phyloP scores from a whole-genome alignment of 2,888 invertebrate species.

The Onchidella celtica region DNA sequence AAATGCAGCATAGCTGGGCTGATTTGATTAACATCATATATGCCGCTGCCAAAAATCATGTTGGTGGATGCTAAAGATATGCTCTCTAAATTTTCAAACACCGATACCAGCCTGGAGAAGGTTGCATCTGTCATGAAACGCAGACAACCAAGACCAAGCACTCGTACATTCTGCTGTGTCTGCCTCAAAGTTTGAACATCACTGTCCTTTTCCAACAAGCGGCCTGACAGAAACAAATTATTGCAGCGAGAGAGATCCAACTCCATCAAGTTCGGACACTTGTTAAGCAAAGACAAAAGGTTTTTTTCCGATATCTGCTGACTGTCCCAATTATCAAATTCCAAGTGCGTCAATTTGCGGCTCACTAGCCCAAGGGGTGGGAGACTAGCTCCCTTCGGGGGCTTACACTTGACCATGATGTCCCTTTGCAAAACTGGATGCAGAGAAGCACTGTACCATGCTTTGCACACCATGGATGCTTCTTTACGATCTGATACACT shows the following conservation, averaged over 20 bases:
- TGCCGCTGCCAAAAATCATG: conserved; percentile 86
- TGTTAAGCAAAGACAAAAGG: conserved; percentile 69
- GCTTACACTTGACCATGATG: conserved; percentile 81
- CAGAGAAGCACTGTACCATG: conserved; percentile 87
- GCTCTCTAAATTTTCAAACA: conserved; percentile 84
- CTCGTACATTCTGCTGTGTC: conserved; percentile 81
- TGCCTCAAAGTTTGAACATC: conserved; percentile 77
- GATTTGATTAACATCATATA: conserved; percentile 54
- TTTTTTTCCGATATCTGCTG: conserved; percentile 68
- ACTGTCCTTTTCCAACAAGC: conserved; percentile 84
- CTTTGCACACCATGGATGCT: conserved; percentile 85
- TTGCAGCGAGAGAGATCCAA: conserved; percentile 86
- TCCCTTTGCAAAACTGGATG: conserved; percentile 83
- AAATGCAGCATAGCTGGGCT: conserved; percentile 88
- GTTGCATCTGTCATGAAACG: conserved; percentile 89
- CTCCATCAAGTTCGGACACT: conserved; percentile 82
- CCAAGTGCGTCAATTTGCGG: conserved; percentile 67
- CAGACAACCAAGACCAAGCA: conserved; percentile 85
- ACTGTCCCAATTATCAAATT: conserved; percentile 61
- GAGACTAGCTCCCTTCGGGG: conserved; percentile 41
- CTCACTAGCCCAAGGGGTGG: conserved; percentile 30
- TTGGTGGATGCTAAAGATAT: conserved; percentile 86
- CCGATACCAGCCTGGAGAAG: conserved; percentile 85
- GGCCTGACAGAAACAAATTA: conserved; percentile 88
- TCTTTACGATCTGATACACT: conserved; percentile 85